Base-by-base conservation (phyloP, 2,888 invertebrate genomes). In the Flabesymbios commensalis region DNA sequence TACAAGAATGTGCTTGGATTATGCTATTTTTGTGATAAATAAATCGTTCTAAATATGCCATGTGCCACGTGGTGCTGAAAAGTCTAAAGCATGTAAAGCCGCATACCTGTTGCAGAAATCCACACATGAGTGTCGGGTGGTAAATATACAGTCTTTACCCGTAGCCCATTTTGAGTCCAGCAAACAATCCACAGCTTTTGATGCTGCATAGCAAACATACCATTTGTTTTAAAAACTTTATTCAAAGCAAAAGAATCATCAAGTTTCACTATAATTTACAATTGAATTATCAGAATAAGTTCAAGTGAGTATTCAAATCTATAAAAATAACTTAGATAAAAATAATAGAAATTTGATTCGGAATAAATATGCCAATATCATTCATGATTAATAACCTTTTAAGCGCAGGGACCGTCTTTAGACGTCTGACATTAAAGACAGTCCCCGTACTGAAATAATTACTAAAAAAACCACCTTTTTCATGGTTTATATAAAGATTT, bases 141-240 rank as follows among this genome's bases (percentile, higher is more conserved):
- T 88, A 83, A 99, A 97, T 45, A 91, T 82, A 24, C 78, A 88
- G 22, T 52, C 33, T 59, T 87, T 88, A 67, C 89, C 88, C 43
- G 89, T 79, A 29, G 78, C 90, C 89, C 93, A 99, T 81, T 92
- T 91, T 0, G 98, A 98, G 45, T 92, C 90, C 79, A 97, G 83
- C 5, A 99, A 84, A 0, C 90, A 91, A 80, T 98, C 96, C 17
- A 99, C 89, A 0, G 97, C 98, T 81, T 94, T 93, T 31, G 79
- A 79, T 33, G 83, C 86, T 85, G 74, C 39, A 75, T 70, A 57
- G 14, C 28, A 42, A 28, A 26, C 22, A 22, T 24, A 14, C 22
- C 7, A 10, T 32, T n/a, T 32, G 3, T 51, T 57, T 31, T 29
- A 22, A 26, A 7, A 7, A 14, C 49, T 24, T n/a, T n/a, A n/a